Base-by-base conservation (phyloP, 2,113 vertebrate species). In the Petroica traversi region DNA sequence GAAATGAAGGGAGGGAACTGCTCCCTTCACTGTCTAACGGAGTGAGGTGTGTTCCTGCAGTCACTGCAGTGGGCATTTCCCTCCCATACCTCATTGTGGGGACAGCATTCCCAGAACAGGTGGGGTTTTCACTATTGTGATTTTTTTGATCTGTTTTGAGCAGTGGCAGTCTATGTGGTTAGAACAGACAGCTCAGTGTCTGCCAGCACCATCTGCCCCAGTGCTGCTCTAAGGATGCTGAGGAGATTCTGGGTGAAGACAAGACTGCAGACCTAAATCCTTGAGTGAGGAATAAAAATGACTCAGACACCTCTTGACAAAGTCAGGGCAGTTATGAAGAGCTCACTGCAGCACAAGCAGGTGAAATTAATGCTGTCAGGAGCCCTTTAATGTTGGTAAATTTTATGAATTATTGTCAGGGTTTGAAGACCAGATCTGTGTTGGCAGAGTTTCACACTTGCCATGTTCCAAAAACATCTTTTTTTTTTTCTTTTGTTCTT, bases 401-500 rank as follows among this genome's bases (percentile, higher is more conserved):
- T 81, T 55, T 41, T 69, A 54, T 67, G 45, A 28, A 52, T 62
- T 74, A 34, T 58, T 66, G 55, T 58, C 58, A 69, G 48, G 3
- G 12, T 76, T 86, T 93, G 58, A 88, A 91, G 66, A 95, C 15
- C 61, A 64, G 57, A 45, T 88, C 33, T 87, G 14, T 67, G 15
- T 54, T 91, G 89, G 83, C 92, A 83, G 69, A 59, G 43, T 86
- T 96, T 95, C 59, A 91, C 89, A 57, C 48, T n/a, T 87, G 71
- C 51, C 36, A 8, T 63, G 34, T 69, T 95, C 33, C 95, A 88
- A 83, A 87, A 91, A 48, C 14, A 4, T 31, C 34, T 93, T 97
- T 94, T 92, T 81, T 91, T 45, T 91, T 95, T 97, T 96, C 76
- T 96, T 95, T 94, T 80, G 62, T 89, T 45, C 12, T 93, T 82